Percentiles rank a stretch among this genome's conserved stretches.
phyloP scores from a whole-genome alignment of 2,797 vertebrate genomes.

The Sitta carolinensis region DNA sequence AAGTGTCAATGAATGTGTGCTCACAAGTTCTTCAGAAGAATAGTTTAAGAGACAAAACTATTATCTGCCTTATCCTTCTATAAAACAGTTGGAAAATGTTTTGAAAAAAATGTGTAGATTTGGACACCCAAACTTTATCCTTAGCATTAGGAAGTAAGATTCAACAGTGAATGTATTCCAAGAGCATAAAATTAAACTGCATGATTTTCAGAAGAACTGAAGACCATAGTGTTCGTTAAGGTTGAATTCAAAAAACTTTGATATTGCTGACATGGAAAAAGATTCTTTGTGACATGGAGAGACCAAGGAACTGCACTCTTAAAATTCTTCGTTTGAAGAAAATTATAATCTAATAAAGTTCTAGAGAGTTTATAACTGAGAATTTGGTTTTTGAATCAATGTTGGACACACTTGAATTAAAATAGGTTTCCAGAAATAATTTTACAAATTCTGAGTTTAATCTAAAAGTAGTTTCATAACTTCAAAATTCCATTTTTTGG shows the following conservation, averaged over 20 bases:
- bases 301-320: neutral
- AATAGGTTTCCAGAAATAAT: neutral
- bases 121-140: neutral
- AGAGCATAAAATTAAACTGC: neutral
- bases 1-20: neutral
- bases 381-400: neutral
- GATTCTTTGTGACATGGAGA: neutral
- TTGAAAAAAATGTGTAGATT: neutral
- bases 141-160: neutral
- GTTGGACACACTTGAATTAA: neutral
- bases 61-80: neutral
- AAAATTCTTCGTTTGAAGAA: neutral
- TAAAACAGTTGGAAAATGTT: neutral
- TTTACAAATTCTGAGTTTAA: neutral
- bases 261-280: neutral
- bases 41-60: neutral
- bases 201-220: neutral
- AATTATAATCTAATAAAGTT: neutral
- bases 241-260: neutral
- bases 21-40: neutral
- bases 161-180: neutral
- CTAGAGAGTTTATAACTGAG: neutral
- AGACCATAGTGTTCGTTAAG: rapidly evolving
- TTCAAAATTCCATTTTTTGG: neutral
- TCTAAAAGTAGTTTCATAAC: neutral